Conservation (phyloP, 1,140 invertebrate species). For the Venustaconcha ellipsiformis region DNA sequence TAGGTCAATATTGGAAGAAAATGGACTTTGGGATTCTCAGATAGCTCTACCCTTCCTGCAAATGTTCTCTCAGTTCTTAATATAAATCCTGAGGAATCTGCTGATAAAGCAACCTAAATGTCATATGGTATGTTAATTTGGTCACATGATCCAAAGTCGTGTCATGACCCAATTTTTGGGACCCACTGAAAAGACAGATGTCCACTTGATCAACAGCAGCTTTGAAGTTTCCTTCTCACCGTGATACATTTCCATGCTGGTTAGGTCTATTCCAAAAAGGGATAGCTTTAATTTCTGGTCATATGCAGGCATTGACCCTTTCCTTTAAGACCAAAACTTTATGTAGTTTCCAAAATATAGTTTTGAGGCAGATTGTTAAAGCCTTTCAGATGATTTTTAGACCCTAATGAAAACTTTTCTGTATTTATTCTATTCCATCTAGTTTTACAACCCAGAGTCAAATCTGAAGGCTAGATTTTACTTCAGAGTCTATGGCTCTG, state of each 20-base stretch:
- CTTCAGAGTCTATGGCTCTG: too few relatives aligned
- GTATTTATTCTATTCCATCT: not conserved
- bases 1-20: constrained; percentile 70
- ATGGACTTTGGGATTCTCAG: constrained; percentile 53
- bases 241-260: not conserved
- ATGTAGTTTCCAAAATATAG: constrained; percentile 9
- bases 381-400: constrained; percentile 7
- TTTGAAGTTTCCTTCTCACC: not conserved
- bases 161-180: constrained; percentile 2
- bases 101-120: constrained; percentile 13
- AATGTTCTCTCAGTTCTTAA: constrained; percentile 5
- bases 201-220: not conserved
- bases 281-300: not conserved
- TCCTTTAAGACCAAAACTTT: constrained; percentile 6
- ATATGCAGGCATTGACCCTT: not conserved
- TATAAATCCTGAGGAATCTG: constrained; percentile 8
- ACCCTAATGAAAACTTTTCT: not conserved
- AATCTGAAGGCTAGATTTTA: not conserved
- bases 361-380: constrained; percentile 3
- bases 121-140: not conserved
- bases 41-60: constrained; percentile 5
- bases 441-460: constrained; percentile 5
- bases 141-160: not conserved
- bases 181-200: not conserved
- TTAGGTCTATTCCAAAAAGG: not conserved